phyloP scores from a whole-genome alignment of 2,888 invertebrate genomes.

The Meteorus cinctellus region DNA sequence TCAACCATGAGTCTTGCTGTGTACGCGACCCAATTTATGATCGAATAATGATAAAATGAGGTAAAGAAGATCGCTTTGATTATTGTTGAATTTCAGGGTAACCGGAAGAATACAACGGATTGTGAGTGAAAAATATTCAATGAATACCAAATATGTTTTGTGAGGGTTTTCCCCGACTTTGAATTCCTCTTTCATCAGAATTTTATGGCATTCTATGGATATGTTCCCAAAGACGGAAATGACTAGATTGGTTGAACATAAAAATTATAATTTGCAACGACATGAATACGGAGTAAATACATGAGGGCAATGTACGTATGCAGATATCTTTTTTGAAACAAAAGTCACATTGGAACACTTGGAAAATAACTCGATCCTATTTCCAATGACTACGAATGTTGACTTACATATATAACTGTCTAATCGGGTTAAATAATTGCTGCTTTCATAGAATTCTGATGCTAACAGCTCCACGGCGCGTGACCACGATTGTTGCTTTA shows the following conservation, averaged over 20 bases:
- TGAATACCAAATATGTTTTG: no score
- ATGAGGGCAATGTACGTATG: conserved; percentile 30
- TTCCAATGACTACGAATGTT: background rate
- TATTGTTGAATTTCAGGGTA: no score
- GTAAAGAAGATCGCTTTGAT: no score
- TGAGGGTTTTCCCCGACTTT: no score
- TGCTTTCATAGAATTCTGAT: conserved; percentile 45
- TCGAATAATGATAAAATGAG: no score
- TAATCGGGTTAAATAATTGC: conserved; percentile 44
- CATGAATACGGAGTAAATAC: background rate
- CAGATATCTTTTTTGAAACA: background rate
- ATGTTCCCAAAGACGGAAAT: background rate
- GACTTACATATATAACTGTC: background rate
- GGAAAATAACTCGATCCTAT: background rate
- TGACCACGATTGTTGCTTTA: background rate
- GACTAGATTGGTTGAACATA: background rate
- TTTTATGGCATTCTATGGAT: no score
- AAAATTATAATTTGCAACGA: background rate
- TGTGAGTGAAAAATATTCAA: no score
- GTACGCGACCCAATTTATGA: no score
- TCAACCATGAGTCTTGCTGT: no score
- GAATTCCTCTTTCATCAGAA: no score
- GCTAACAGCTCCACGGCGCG: background rate
- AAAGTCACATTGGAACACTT: conserved; percentile 1
- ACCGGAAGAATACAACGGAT: no score